These are phyloP conservation scores for Drosophila antonietae DNA, from an alignment of 2,888 invertebrate species.

Conservation along the genomic window DNA sequence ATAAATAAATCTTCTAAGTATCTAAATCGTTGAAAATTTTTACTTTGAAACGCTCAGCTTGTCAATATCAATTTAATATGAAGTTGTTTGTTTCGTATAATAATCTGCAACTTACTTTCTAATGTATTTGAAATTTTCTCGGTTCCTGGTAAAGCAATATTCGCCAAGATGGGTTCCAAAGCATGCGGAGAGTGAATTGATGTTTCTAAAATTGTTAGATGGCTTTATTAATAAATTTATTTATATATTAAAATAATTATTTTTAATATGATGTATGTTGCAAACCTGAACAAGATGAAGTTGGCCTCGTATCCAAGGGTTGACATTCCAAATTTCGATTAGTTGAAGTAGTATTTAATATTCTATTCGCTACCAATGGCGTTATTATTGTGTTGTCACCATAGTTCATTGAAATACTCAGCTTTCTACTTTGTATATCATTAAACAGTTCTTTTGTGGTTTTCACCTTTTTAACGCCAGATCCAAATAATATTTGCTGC, in stretches of 20 bases:
- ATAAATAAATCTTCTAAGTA: too few species aligned
- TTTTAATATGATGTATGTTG: not conserved
- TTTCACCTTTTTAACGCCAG: conserved; percentile 83
- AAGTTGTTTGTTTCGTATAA: not conserved
- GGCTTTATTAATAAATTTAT: not conserved
- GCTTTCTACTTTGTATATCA: conserved; percentile 83
- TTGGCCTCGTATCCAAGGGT: conserved; percentile 58
- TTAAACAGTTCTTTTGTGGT: conserved; percentile 84
- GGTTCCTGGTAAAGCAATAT: conserved; percentile 63
- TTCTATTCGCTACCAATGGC: conserved; percentile 42
- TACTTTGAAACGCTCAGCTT: too few species aligned
- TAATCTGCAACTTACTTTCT: conserved; percentile 46
- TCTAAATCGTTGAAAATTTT: too few species aligned
- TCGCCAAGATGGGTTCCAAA: conserved; percentile 75
- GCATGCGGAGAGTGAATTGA: conserved; percentile 79
- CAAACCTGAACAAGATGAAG: conserved; percentile 82
- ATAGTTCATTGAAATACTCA: conserved; percentile 49
- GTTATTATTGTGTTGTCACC: conserved; percentile 59
- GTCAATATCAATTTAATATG: not conserved
- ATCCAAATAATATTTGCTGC: conserved; percentile 79
- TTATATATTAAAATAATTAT: not conserved
- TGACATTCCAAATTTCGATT: conserved; percentile 27
- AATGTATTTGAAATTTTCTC: conserved; percentile 56
- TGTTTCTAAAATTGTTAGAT: conserved; percentile 55
- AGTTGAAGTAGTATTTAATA: conserved; percentile 33